Conservation (phyloP, 2,888 invertebrate genomes). For the Lottia scabra region DNA sequence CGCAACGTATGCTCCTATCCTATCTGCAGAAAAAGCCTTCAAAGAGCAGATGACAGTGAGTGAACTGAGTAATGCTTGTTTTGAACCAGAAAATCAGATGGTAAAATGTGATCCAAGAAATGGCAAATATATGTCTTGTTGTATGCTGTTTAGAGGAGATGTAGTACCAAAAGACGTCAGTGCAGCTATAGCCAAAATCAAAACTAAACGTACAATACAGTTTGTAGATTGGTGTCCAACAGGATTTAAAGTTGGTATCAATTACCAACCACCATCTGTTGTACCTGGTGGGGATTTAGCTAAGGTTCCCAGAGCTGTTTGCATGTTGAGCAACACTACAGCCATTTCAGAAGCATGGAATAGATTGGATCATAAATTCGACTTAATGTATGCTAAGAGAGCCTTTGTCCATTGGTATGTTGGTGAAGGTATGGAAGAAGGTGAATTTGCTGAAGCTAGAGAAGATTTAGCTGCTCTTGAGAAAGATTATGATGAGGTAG, state of each 20-base stretch:
- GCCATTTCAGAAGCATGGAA: constrained; percentile 91
- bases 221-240: constrained; percentile 66
- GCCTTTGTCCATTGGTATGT: constrained; percentile 89
- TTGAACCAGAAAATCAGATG: constrained; percentile 66
- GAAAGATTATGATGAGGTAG: too few species aligned
- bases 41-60: constrained; percentile 79
- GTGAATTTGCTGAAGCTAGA: constrained; percentile 51
- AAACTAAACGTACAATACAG: constrained; percentile 66
- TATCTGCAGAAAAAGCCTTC: constrained; percentile 94
- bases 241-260: constrained; percentile 78
- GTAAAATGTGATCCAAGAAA: constrained; percentile 67
- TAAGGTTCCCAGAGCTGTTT: constrained; percentile 81
- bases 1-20: constrained; percentile 89
- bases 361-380: constrained; percentile 82
- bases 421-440: constrained; percentile 55
- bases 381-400: constrained; percentile 83
- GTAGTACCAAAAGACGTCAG: constrained; percentile 68
- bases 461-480: too few species aligned
- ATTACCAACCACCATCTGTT: constrained; percentile 83
- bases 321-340: constrained; percentile 91
- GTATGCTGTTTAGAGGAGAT: constrained; percentile 67
- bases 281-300: constrained; percentile 73
- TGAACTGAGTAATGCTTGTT: constrained; percentile 63
- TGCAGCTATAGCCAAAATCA: constrained; percentile 65
- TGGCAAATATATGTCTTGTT: constrained; percentile 72